phyloP scores from a whole-genome alignment of 2,888 invertebrate species.

The Magallana nippona region DNA sequence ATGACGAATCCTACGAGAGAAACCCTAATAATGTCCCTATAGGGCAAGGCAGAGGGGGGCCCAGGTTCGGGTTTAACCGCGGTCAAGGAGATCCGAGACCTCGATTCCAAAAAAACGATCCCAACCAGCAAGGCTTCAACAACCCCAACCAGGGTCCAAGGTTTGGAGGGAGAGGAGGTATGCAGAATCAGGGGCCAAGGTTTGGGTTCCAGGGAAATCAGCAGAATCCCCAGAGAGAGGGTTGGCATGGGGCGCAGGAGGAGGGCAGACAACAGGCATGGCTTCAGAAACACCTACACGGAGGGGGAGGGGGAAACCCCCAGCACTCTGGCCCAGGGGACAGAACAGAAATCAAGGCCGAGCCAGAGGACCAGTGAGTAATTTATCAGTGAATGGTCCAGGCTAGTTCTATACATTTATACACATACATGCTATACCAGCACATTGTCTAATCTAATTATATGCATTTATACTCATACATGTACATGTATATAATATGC shows the following conservation, averaged over 20 bases:
- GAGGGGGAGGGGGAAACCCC: background rate
- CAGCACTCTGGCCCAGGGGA: background rate
- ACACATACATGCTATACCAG: too few relatives aligned
- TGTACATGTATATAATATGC: too few relatives aligned
- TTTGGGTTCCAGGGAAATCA: slow-evolving; percentile 44
- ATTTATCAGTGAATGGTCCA: background rate
- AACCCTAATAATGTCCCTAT: slow-evolving; percentile 17
- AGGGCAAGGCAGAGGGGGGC: slow-evolving; percentile 1
- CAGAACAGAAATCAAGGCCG: background rate
- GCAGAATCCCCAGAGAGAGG: background rate
- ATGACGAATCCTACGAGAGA: background rate
- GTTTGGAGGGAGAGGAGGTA: slow-evolving; percentile 41
- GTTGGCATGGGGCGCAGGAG: slow-evolving; percentile 13
- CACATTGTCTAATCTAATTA: too few relatives aligned
- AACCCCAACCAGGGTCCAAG: slow-evolving; percentile 39
- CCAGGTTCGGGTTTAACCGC: slow-evolving; percentile 22
- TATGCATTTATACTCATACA: too few relatives aligned
- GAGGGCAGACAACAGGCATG: background rate
- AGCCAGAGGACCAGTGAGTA: background rate
- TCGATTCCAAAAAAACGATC: slow-evolving; percentile 12
- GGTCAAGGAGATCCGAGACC: slow-evolving; percentile 7
- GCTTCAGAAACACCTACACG: slow-evolving; percentile 2
- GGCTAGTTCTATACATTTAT: too few relatives aligned
- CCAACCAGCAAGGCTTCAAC: slow-evolving; percentile 9
- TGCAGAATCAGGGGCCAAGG: slow-evolving; percentile 37